Base-by-base conservation (phyloP, 2,113 vertebrate genomes). In the Lasiurus borealis region DNA sequence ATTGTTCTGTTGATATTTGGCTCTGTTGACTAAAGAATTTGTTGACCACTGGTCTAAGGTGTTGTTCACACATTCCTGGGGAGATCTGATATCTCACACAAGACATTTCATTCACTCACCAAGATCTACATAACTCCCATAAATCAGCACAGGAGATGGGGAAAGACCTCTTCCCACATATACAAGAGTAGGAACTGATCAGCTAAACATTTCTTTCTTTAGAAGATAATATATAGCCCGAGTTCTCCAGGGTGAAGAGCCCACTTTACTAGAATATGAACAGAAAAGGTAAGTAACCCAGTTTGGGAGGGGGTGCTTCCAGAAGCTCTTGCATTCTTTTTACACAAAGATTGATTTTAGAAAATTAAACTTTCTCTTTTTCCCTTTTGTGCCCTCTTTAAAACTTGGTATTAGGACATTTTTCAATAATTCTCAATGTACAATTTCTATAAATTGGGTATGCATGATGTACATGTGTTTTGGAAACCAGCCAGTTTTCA, bases 231-330 rank as follows among this genome's bases (percentile, higher is more conserved):
- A 50, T 18, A 59, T 50, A 87, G 77, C 52, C 52, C 59, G 27
- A 93, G 34, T 91, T 88, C 88, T 87, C 44, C 69, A 77, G 44
- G 27, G 8, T 89, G 25, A 94, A 92, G 71, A 86, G 31, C 31
- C 86, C 15, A 81, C 31, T 94, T 7, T 68, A n/a, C 19, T 46
- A 40, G 64, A 93, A 75, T 4, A 88, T 27, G 14, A 91, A 84
- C 29, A 73, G 29, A 50, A 88, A 94, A 72, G 54, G 68, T 36
- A 71, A 85, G 73, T 82, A 62, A 50, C 18, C 44, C 29, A 69
- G n/a, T 62, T 52, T 7, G 86, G 25, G 36, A 84, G 7, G 16
- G 44, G 40, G 46, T 69, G 4, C 8, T 77, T 72, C 62, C 64
- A 16, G 16, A 29, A 73, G 21, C 23, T 44, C 13, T 31, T 83